Conservation (phyloP, 2,888 invertebrate genomes). For the Drosophila neonasuta region DNA sequence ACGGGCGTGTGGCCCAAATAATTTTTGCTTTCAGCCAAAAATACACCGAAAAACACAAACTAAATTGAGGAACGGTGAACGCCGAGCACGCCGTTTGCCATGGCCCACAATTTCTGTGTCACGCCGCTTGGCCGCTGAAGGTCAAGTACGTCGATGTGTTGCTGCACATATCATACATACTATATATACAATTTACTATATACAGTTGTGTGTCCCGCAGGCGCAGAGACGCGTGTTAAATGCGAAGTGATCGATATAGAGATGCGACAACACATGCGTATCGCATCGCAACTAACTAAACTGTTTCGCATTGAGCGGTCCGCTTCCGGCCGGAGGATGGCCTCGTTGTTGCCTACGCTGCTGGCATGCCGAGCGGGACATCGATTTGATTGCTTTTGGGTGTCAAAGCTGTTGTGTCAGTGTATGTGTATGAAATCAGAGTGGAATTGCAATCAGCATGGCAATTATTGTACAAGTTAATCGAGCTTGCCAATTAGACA, state of each 20-base stretch:
- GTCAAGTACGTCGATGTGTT: conserved; percentile 31
- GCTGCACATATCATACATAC: no score
- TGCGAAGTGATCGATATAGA: conserved; percentile 28
- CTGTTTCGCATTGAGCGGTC: conserved; percentile 20
- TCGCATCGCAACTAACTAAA: background rate
- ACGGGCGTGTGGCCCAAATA: conserved; percentile 45
- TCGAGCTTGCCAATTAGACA: conserved; percentile 37
- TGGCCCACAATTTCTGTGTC: conserved; percentile 42
- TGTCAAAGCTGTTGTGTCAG: conserved; percentile 31
- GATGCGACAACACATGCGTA: conserved; percentile 10
- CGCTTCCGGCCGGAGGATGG: conserved; percentile 47
- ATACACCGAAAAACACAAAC: background rate
- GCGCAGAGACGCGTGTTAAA: conserved; percentile 49
- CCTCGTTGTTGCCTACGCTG: conserved; percentile 46
- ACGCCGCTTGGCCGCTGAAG: conserved; percentile 24
- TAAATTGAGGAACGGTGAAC: background rate
- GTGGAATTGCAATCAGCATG: background rate
- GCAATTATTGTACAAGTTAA: conserved; percentile 17
- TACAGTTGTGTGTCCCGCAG: conserved; percentile 45
- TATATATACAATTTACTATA: no score
- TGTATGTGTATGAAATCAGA: conserved; percentile 22
- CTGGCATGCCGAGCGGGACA: conserved; percentile 47
- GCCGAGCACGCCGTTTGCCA: conserved; percentile 22
- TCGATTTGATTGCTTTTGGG: conserved; percentile 29
- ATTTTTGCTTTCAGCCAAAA: conserved; percentile 45